phyloP scores from a whole-genome alignment of 2,888 invertebrate genomes.

The Nomada ruficornis region DNA sequence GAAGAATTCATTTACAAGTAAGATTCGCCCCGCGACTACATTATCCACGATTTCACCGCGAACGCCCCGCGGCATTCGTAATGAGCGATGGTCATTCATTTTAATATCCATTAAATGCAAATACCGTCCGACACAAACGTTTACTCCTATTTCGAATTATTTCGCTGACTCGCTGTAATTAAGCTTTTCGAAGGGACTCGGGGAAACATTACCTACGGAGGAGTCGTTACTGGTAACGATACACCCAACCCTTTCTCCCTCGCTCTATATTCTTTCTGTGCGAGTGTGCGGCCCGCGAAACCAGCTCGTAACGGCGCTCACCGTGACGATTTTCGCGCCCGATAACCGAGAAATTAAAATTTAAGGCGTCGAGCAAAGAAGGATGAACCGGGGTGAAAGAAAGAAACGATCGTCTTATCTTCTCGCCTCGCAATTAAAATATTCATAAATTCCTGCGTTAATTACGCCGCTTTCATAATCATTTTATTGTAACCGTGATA shows the following conservation, averaged over 20 bases:
- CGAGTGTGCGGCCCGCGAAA: not conserved
- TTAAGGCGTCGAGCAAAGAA: not conserved
- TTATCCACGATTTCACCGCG: slow-evolving; percentile 82
- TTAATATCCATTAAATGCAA: slow-evolving; percentile 84
- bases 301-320: slow-evolving; percentile 47
- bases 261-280: not conserved
- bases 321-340: slow-evolving; percentile 45
- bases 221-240: slow-evolving; percentile 68
- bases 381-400: not conserved
- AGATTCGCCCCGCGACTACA: slow-evolving; percentile 81
- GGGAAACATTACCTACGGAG: slow-evolving; percentile 59
- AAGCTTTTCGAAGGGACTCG: slow-evolving; percentile 76
- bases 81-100: slow-evolving; percentile 83
- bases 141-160: slow-evolving; percentile 82
- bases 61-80: slow-evolving; percentile 80
- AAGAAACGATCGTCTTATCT: slow-evolving; percentile 50
- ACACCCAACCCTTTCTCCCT: not conserved
- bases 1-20: slow-evolving; percentile 83
- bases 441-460: slow-evolving; percentile 59
- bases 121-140: slow-evolving; percentile 80
- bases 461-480: slow-evolving; percentile 56
- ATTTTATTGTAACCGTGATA: slow-evolving; percentile 57
- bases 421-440: slow-evolving; percentile 45
- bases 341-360: slow-evolving; percentile 43
- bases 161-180: slow-evolving; percentile 80